These are phyloP conservation scores for Drosophila longiperda DNA, from an alignment of 2,888 invertebrate species.

Conservation along the genomic window DNA sequence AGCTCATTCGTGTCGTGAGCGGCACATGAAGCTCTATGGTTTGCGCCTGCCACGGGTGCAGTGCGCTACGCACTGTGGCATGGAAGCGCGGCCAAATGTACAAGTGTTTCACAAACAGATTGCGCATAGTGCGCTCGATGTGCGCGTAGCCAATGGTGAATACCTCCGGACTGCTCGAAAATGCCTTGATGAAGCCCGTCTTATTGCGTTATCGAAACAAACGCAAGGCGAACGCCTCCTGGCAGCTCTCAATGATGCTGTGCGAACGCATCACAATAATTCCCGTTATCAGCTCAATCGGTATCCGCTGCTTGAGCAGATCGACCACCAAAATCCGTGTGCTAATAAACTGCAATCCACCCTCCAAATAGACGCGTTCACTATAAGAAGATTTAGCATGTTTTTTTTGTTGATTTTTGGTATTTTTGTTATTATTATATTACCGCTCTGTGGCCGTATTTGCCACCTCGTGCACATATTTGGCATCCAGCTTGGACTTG, in stretches of 20 bases:
- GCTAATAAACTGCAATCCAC: slow-evolving; percentile 97
- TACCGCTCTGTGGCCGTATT: slow-evolving; percentile 87
- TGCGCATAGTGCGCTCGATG: slow-evolving; percentile 97
- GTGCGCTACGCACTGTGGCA: slow-evolving; percentile 86
- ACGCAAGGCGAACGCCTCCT: slow-evolving; percentile 97
- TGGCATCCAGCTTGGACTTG: slow-evolving; percentile 88
- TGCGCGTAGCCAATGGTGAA: slow-evolving; percentile 96
- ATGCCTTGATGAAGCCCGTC: slow-evolving; percentile 97
- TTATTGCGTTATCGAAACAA: slow-evolving; percentile 97
- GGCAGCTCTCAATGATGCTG: slow-evolving; percentile 93
- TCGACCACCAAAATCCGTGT: slow-evolving; percentile 98
- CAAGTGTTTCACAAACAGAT: slow-evolving; percentile 95
- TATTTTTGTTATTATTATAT: neutral
- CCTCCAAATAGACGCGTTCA: slow-evolving; percentile 93
- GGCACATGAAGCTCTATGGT: slow-evolving; percentile 95
- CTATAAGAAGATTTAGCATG: slow-evolving; percentile 84
- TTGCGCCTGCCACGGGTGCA: slow-evolving; percentile 88
- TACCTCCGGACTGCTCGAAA: slow-evolving; percentile 94
- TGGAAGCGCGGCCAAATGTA: slow-evolving; percentile 94
- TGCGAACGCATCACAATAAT: slow-evolving; percentile 96
- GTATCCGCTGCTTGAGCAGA: slow-evolving; percentile 95
- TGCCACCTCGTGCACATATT: slow-evolving; percentile 83
- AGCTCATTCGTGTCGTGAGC: slow-evolving; percentile 91
- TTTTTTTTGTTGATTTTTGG: neutral
- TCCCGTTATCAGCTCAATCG: slow-evolving; percentile 94